A percentile compares a stretch with the other conserved stretches of the same genome.
phyloP scores from a whole-genome alignment of 2,888 invertebrate species.

The Byasa hedistus region DNA sequence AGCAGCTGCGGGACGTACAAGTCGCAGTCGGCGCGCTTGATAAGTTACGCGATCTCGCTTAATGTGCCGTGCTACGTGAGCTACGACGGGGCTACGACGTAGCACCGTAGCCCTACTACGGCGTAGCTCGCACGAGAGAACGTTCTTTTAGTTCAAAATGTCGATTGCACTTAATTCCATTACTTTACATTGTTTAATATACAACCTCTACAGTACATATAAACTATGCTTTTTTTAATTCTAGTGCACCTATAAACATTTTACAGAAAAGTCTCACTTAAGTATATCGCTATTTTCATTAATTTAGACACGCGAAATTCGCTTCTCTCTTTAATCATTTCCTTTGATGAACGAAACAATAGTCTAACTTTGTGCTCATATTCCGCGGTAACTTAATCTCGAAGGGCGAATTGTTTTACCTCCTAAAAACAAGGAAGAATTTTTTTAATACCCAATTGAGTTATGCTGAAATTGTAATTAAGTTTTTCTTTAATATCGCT shows the following conservation, averaged over 20 bases:
- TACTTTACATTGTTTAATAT: too few species aligned
- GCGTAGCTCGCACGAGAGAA: too few species aligned
- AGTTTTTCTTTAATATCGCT: slow-evolving; percentile 8
- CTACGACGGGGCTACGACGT: too few species aligned
- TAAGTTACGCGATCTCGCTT: slow-evolving; percentile 1
- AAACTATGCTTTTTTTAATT: too few species aligned
- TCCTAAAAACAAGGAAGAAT: neutral
- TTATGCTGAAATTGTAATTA: slow-evolving; percentile 13
- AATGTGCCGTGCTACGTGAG: slow-evolving; percentile 12
- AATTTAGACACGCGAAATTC: too few species aligned
- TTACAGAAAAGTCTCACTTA: too few species aligned
- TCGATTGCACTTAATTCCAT: too few species aligned
- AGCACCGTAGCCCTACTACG: too few species aligned
- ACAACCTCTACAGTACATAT: too few species aligned
- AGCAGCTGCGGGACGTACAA: neutral
- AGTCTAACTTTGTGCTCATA: slow-evolving; percentile 3
- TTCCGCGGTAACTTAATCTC: slow-evolving; percentile 9
- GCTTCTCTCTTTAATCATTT: neutral
- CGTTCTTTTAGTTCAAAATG: too few species aligned
- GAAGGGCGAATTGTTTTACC: slow-evolving; percentile 2
- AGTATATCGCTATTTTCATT: too few species aligned
- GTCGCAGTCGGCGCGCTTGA: neutral
- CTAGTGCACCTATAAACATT: too few species aligned
- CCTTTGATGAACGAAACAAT: slow-evolving; percentile 1
- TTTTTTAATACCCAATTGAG: neutral